A percentile compares a stretch with the other conserved stretches of the same genome.
Conservation (phyloP, 2,113 vertebrate species). For the Calyptomena viridis region DNA sequence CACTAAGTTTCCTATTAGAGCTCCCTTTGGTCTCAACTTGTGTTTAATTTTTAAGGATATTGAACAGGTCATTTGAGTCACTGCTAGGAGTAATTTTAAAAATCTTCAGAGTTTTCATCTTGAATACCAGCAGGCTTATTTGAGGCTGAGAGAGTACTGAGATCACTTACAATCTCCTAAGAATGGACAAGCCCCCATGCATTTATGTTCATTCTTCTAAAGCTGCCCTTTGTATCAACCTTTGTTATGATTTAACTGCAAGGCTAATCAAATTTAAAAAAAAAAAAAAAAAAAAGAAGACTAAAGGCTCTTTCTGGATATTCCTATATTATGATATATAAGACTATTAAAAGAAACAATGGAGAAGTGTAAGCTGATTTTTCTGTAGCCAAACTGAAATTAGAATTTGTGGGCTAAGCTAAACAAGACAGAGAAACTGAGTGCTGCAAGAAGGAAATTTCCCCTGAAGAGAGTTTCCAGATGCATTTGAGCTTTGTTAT, state of each 20-base stretch:
- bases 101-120: background rate
- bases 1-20: background rate
- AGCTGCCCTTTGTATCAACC: background rate
- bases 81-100: background rate
- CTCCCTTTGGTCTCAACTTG: background rate
- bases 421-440: background rate
- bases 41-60: slow-evolving; percentile 43
- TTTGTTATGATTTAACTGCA: background rate
- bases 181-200: background rate
- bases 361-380: background rate
- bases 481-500: background rate
- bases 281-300: background rate
- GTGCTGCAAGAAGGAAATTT: background rate
- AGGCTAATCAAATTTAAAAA: background rate
- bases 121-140: background rate
- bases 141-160: background rate
- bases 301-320: background rate
- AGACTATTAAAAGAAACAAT: background rate
- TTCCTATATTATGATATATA: background rate
- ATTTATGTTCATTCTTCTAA: background rate
- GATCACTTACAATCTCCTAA: background rate
- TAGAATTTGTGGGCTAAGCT: background rate
- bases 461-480: background rate
- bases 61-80: background rate
- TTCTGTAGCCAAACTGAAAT: background rate